Conservation (phyloP, 1,140 invertebrate species). For the Oreohelix idahoensis region DNA sequence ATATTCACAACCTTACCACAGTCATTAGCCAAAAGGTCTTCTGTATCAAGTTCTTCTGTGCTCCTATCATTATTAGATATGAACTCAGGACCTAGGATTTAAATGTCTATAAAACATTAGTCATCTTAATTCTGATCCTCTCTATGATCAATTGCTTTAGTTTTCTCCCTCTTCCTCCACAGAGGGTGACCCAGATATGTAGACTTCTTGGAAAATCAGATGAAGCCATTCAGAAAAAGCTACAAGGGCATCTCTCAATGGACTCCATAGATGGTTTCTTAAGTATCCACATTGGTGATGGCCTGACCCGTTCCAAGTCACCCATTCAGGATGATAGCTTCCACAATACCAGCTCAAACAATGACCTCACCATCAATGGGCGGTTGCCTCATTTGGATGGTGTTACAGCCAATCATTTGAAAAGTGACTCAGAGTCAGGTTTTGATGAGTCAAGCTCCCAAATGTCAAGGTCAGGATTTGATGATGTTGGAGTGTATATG, state of each 20-base stretch:
- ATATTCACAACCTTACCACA: too few species aligned
- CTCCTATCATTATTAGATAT: too few species aligned
- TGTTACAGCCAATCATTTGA: constrained; percentile 47
- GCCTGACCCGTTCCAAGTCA: constrained; percentile 33
- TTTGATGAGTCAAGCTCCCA: constrained; percentile 67
- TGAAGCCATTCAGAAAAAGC: constrained; percentile 64
- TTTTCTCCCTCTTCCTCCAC: background rate
- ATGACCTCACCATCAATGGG: constrained; percentile 39
- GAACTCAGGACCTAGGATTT: too few species aligned
- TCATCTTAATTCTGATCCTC: too few species aligned
- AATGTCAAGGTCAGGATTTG: constrained; percentile 65
- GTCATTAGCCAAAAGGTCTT: too few species aligned
- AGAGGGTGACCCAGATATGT: constrained; percentile 67
- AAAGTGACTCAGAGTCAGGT: constrained; percentile 72
- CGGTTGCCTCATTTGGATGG: constrained; percentile 15
- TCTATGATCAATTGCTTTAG: too few species aligned
- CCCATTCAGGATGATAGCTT: background rate
- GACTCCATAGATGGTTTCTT: constrained; percentile 64
- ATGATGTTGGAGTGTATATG: constrained; percentile 64
- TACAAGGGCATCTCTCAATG: constrained; percentile 66
- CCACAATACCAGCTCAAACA: constrained; percentile 27
- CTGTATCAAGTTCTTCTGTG: too few species aligned
- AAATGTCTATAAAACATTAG: too few species aligned
- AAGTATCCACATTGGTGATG: constrained; percentile 44
- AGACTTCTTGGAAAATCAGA: constrained; percentile 68